A percentile compares a stretch with the other conserved stretches of the same genome.
Conservation (phyloP, 2,113 vertebrate genomes). For the Cairina moschata region DNA sequence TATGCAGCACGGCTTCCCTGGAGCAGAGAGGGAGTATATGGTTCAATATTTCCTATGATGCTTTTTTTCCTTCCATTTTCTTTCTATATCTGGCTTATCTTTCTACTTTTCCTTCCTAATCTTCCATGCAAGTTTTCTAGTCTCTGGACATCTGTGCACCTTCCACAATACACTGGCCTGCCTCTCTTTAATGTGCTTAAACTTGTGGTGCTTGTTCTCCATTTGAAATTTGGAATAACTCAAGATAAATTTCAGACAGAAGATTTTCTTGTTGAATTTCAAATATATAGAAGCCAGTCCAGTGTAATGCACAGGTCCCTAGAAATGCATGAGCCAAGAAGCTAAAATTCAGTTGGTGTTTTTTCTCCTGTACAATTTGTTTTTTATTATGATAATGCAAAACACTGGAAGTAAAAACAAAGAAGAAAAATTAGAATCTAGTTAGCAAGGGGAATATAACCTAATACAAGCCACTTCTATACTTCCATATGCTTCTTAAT, state of each 20-base stretch:
- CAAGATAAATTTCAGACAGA: not conserved
- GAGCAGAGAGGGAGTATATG: not conserved
- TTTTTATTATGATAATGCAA: not conserved
- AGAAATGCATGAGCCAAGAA: not conserved
- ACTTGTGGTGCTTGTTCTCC: not conserved
- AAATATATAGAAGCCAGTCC: not conserved
- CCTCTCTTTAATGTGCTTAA: not conserved
- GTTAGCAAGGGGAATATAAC: constrained; percentile 20
- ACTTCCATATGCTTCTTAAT: not conserved
- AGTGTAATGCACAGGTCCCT: not conserved
- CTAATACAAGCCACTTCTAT: not conserved
- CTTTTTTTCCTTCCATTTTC: not conserved
- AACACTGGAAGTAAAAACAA: not conserved
- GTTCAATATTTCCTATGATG: fast-evolving
- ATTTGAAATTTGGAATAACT: not conserved
- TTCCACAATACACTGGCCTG: not conserved
- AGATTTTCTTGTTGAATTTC: not conserved
- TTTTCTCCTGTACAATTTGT: not conserved
- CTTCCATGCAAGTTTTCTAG: not conserved
- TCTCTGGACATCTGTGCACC: not conserved
- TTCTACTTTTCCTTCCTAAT: not conserved
- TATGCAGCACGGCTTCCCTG: not conserved
- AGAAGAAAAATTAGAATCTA: constrained; percentile 36
- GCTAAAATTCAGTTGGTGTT: not conserved
- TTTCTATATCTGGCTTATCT: not conserved